A percentile compares a stretch with the other conserved stretches of the same genome.
Evolutionary conservation across 1,140 invertebrate species (phyloP).

Genomic region (Drosophila leontia): DNA sequence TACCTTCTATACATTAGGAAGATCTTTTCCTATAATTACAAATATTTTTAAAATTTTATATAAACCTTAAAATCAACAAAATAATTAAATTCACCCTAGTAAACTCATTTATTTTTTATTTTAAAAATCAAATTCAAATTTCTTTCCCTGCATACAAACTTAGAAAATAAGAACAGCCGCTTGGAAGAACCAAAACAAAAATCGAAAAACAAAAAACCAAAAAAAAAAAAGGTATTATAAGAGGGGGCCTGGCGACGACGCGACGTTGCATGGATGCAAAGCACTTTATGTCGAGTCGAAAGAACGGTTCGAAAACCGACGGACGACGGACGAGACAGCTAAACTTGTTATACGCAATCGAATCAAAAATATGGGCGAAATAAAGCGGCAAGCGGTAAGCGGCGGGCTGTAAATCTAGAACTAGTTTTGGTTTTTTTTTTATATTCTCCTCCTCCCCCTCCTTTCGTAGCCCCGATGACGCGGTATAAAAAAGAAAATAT

Average conservation of each 20-base stretch:
- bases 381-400: slow-evolving; percentile 49
- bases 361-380: slow-evolving; percentile 80
- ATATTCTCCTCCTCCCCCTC: neutral
- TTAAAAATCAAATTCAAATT: neutral
- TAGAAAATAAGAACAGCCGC: slow-evolving; percentile 18
- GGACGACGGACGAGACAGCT: slow-evolving; percentile 42
- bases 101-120: neutral
- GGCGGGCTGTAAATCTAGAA: slow-evolving; percentile 78
- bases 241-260: neutral
- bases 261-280: slow-evolving; percentile 74
- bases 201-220: slow-evolving; percentile 54
- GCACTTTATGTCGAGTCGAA: slow-evolving; percentile 67
- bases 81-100: neutral
- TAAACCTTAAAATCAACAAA: too few relatives aligned
- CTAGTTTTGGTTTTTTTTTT: slow-evolving; percentile 71
- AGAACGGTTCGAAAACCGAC: slow-evolving; percentile 47
- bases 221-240: slow-evolving; percentile 23
- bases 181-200: slow-evolving; percentile 74
- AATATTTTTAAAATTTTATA: neutral
- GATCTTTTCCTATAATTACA: neutral
- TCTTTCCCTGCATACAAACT: neutral
- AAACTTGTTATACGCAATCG: slow-evolving; percentile 83
- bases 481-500: slow-evolving; percentile 81
- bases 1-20: neutral
- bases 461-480: slow-evolving; percentile 61